Base-by-base conservation (phyloP, 2,113 vertebrate species). In the Procapra przewalskii region DNA sequence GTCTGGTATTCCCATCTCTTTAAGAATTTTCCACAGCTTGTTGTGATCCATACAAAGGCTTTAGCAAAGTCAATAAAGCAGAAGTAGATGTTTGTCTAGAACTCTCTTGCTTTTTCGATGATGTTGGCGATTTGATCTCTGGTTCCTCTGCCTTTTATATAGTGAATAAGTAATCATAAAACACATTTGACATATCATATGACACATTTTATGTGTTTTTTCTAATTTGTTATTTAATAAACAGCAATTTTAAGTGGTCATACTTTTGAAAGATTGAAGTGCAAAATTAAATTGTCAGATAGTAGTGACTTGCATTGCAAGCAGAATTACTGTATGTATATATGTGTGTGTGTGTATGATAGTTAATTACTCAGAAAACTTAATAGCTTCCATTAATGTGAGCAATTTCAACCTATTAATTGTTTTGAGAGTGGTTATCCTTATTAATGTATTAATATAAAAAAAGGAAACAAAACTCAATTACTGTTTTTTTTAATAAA, bases 351-450 rank as follows among this genome's bases (percentile, higher is more conserved):
- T 27, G 25, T 90, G 17, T 8, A 2, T 29, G 36, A 45, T 31
- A 48, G 45, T 36, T 94, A 62, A 54, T 71, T 94, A 50, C 23
- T 60, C 31, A 91, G 89, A 91, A 36, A 43, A 81, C 48, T 92
- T 81, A 57, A 82, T 57, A 57, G 57, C 17, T 67, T 77, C 62
- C 55, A 79, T 95, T 86, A 86, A 91, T 86, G 29, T 77, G 40
- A 96, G 19, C 86, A 88, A 96, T 88, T 67, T 88, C 84, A 91
- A 77, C 23, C n/a, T 55, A 91, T 87, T 91, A 86, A 86, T 95
- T 91, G 64, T 91, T 81, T 81, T 81, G 71, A 77, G 71, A 43
- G 36, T 27, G 12, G 8, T 80, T 85, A 60, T 54, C 15, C 43
- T 36, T 95, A 60, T 71, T 85, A 92, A 71, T 43, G 14, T 43